phyloP scores from a whole-genome alignment of 2,888 invertebrate species.

The Diaperis boleti region DNA sequence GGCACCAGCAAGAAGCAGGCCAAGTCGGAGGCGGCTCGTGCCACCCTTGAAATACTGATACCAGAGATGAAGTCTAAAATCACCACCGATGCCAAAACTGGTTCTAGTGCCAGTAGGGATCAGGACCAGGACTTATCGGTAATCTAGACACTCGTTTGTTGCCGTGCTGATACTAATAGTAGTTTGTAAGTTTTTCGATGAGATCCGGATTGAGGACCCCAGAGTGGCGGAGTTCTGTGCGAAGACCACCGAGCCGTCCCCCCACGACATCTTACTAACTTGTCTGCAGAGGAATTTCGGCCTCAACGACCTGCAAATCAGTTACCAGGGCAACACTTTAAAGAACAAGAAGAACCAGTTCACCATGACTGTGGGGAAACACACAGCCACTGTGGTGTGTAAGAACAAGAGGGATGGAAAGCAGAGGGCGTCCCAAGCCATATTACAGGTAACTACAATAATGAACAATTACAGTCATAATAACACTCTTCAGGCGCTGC shows the following conservation, averaged over 20 bases:
- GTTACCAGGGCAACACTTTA: conserved; percentile 83
- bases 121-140: conserved; percentile 69
- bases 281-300: conserved; percentile 95
- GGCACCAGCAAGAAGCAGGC: conserved; percentile 97
- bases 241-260: conserved; percentile 96
- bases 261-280: conserved; percentile 92
- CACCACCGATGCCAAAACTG: conserved; percentile 71
- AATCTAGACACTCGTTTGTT: conserved; percentile 40
- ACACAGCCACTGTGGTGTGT: conserved; percentile 90
- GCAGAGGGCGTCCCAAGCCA: conserved; percentile 94
- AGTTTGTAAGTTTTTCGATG: conserved; percentile 82
- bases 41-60: conserved; percentile 90
- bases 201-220: conserved; percentile 93
- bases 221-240: conserved; percentile 94
- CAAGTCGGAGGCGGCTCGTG: conserved; percentile 92
- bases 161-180: neutral
- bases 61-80: conserved; percentile 91
- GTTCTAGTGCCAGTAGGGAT: conserved; percentile 64
- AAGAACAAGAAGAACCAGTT: conserved; percentile 94
- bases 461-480: too few species aligned
- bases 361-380: conserved; percentile 94
- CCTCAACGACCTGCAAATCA: conserved; percentile 87
- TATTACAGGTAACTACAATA: conserved; percentile 76
- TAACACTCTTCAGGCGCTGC: conserved; percentile 80
- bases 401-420: conserved; percentile 97